Percentiles rank a stretch among this genome's conserved stretches.
Conservation (phyloP, 2,113 vertebrate genomes). For the Ammodytes marinus region DNA sequence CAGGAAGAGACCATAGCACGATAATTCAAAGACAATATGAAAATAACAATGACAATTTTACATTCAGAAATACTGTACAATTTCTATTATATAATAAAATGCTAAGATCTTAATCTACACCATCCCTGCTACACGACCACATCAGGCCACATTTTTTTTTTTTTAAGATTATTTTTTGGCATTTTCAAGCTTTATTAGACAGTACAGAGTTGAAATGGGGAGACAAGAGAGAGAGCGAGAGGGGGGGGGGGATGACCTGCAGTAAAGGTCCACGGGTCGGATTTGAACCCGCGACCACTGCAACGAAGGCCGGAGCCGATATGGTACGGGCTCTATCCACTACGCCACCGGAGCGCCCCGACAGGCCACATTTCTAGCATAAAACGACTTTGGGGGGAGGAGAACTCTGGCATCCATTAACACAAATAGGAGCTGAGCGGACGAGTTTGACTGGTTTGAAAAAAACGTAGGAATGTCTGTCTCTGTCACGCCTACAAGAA, state of each 20-base stretch:
- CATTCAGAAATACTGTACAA: not conserved
- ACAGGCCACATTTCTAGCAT: not conserved
- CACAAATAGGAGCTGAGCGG: not conserved
- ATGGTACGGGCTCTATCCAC: too few relatives aligned
- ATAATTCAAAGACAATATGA: not conserved
- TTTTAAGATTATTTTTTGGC: too few relatives aligned
- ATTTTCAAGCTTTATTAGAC: too few relatives aligned
- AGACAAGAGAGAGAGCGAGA: too few relatives aligned
- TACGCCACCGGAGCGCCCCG: too few relatives aligned
- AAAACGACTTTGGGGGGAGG: not conserved
- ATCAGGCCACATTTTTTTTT: too few relatives aligned
- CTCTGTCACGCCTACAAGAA: not conserved
- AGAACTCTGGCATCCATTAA: not conserved
- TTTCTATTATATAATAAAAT: not conserved
- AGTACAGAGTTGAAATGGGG: too few relatives aligned
- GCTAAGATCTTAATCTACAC: not conserved
- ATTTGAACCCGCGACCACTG: too few relatives aligned
- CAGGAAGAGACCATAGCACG: not conserved
- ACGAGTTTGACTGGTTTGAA: slow-evolving; percentile 47
- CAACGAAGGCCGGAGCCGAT: too few relatives aligned
- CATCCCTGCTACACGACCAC: not conserved
- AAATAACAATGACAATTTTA: not conserved
- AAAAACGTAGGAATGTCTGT: not conserved
- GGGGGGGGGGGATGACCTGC: too few relatives aligned
- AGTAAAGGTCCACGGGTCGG: too few relatives aligned